Conservation (phyloP, 2,797 vertebrate species). For the Spea hammondii region DNA sequence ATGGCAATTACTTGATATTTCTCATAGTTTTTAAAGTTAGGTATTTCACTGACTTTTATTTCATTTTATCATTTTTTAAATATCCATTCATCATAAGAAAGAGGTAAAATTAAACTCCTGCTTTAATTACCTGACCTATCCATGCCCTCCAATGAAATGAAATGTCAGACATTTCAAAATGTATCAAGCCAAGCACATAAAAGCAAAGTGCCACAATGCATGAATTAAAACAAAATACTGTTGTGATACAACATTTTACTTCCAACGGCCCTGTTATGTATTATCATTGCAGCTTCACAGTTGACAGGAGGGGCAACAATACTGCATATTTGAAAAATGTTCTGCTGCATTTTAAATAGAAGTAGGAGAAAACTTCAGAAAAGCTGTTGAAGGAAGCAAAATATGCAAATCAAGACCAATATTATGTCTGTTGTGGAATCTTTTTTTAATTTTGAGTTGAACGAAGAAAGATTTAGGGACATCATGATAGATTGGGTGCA, state of each 20-base stretch:
- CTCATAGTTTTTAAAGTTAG: no score
- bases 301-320: no score
- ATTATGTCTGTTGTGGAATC: constrained; percentile 66
- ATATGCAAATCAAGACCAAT: constrained; percentile 69
- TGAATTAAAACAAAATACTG: neutral
- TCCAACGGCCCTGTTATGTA: no score
- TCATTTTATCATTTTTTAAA: no score
- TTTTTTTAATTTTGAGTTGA: constrained; percentile 69
- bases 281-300: no score
- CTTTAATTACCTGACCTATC: constrained; percentile 4
- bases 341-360: neutral
- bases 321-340: no score
- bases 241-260: no score
- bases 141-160: constrained; percentile 36
- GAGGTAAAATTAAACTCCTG: neutral
- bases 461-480: constrained; percentile 67
- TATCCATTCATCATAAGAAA: neutral
- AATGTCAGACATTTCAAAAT: neutral
- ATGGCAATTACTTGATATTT: no score
- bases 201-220: neutral
- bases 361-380: neutral
- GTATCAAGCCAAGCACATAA: neutral
- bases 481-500: constrained; percentile 67
- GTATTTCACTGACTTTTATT: no score
- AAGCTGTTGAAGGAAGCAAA: constrained; percentile 64